Conservation (phyloP, 1,140 invertebrate species). For the Pissodes strobi region DNA sequence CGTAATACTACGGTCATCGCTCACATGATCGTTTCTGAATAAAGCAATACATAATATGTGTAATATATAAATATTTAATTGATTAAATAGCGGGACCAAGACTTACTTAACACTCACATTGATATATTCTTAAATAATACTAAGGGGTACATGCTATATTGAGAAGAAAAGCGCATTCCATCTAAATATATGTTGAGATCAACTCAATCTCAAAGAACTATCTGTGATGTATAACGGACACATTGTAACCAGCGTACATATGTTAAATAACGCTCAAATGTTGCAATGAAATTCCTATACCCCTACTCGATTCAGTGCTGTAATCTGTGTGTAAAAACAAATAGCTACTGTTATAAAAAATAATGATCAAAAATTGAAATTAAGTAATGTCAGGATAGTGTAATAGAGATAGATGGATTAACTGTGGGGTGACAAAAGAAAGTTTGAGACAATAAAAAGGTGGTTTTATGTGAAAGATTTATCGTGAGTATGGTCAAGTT, state of each 20-base stretch:
- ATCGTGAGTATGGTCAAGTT: neutral
- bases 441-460: conserved; percentile 19
- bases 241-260: conserved; percentile 53
- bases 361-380: neutral
- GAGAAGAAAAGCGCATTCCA: conserved; percentile 18
- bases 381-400: conserved; percentile 19
- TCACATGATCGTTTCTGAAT: too few species aligned
- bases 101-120: neutral
- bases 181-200: conserved; percentile 38
- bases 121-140: too few species aligned
- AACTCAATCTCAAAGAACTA: conserved; percentile 43
- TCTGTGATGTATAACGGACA: conserved; percentile 50
- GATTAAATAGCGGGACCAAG: conserved; percentile 19
- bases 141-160: too few species aligned
- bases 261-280: conserved; percentile 53
- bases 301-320: conserved; percentile 7
- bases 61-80: too few species aligned
- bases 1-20: too few species aligned
- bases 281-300: conserved; percentile 43
- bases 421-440: neutral
- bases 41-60: too few species aligned
- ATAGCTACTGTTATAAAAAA: neutral
- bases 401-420: neutral
- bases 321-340: neutral
- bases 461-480: neutral